A percentile compares a stretch with the other conserved stretches of the same genome.
Evolutionary conservation across 2,888 invertebrate genomes (phyloP).

Genomic region (Bugulina stolonifera): DNA sequence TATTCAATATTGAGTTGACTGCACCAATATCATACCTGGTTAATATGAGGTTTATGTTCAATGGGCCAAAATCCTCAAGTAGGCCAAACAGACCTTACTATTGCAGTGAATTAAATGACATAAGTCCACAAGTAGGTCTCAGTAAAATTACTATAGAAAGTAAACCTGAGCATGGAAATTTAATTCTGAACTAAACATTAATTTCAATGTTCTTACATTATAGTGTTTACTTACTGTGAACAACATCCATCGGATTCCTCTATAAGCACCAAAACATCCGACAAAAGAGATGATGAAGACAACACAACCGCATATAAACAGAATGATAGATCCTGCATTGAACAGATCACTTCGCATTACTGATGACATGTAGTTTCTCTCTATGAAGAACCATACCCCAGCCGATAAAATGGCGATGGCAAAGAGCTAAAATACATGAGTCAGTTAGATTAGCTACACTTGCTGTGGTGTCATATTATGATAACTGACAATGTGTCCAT

Average conservation of each 20-base stretch:
- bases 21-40: too few relatives aligned
- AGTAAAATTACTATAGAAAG: too few relatives aligned
- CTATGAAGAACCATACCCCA: slow-evolving; percentile 24
- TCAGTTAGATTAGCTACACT: background rate
- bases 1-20: too few relatives aligned
- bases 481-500: background rate
- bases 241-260: slow-evolving; percentile 21
- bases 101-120: too few relatives aligned
- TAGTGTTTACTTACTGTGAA: slow-evolving; percentile 21
- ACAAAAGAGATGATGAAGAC: slow-evolving; percentile 22
- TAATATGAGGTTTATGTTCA: too few relatives aligned
- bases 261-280: slow-evolving; percentile 27
- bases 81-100: too few relatives aligned
- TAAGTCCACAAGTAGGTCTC: too few relatives aligned
- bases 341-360: slow-evolving; percentile 8
- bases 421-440: slow-evolving; percentile 13
- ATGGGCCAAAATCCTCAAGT: too few relatives aligned
- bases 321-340: slow-evolving; percentile 19
- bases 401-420: slow-evolving; percentile 20
- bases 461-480: background rate
- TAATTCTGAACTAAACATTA: too few relatives aligned
- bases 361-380: slow-evolving; percentile 24
- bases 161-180: too few relatives aligned
- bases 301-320: slow-evolving; percentile 7
- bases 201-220: too few relatives aligned